Percentiles rank a stretch among this genome's conserved stretches.
phyloP scores from a whole-genome alignment of 2,888 invertebrate genomes.

The Conistra vaccinii region DNA sequence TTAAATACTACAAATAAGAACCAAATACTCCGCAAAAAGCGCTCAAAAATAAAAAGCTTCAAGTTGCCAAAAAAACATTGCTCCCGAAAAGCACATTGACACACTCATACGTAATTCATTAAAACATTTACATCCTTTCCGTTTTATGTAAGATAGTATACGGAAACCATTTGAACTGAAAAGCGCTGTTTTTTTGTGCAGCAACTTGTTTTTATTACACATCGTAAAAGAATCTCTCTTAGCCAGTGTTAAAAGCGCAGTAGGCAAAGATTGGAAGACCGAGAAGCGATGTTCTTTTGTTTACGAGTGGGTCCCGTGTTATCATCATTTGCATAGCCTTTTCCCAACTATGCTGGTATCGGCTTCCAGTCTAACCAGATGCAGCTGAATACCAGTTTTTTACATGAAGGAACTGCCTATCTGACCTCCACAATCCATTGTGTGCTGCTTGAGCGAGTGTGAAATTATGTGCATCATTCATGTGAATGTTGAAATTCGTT shows the following conservation, averaged over 20 bases:
- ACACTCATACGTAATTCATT: constrained; percentile 35
- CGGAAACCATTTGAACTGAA: constrained; percentile 51
- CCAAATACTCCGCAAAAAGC: background rate
- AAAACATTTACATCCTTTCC: constrained; percentile 33
- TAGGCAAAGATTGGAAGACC: constrained; percentile 36
- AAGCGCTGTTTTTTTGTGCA: constrained; percentile 43
- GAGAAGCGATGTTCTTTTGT: constrained; percentile 29
- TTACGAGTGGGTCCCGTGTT: background rate
- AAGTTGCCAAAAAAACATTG: constrained; percentile 17
- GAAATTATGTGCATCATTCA: background rate
- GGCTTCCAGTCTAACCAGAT: background rate
- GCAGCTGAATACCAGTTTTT: background rate
- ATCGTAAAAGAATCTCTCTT: constrained; percentile 66
- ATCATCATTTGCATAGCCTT: too few species aligned
- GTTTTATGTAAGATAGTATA: constrained; percentile 35
- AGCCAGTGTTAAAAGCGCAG: constrained; percentile 58
- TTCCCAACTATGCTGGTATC: background rate
- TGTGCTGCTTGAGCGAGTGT: background rate
- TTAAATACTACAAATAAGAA: too few species aligned
- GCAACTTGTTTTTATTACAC: constrained; percentile 68
- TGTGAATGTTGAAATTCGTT: background rate
- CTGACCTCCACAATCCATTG: background rate
- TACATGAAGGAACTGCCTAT: background rate
- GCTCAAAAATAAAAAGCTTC: background rate
- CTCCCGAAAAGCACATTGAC: constrained; percentile 15